Evolutionary conservation across 2,113 vertebrate genomes (phyloP).

Genomic region (Camelus bactrianus): DNA sequence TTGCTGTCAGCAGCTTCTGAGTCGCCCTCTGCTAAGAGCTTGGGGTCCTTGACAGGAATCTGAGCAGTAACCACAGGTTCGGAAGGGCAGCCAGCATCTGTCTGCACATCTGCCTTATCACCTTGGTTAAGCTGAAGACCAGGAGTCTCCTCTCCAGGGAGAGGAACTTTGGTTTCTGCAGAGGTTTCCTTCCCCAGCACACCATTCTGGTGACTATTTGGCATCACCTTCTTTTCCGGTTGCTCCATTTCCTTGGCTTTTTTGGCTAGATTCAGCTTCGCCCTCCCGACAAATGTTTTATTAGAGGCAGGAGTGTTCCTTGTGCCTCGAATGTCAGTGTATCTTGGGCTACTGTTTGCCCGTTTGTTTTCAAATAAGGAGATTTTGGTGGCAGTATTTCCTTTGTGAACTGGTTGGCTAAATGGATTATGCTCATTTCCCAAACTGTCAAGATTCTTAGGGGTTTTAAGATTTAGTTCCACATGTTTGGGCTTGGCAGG

Average conservation of each 20-base stretch:
- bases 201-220: slow-evolving; percentile 82
- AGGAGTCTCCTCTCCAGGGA: slow-evolving; percentile 63
- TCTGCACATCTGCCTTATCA: slow-evolving; percentile 67
- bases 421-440: slow-evolving; percentile 84
- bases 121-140: slow-evolving; percentile 70
- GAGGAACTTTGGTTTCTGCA: slow-evolving; percentile 76
- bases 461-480: slow-evolving; percentile 88
- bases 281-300: slow-evolving; percentile 89
- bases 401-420: slow-evolving; percentile 87
- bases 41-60: background rate
- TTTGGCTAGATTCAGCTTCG: slow-evolving; percentile 90
- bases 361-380: slow-evolving; percentile 91
- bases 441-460: slow-evolving; percentile 81
- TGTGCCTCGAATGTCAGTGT: slow-evolving; percentile 82
- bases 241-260: slow-evolving; percentile 86
- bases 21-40: background rate
- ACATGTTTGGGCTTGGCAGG: slow-evolving; percentile 89
- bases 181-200: slow-evolving; percentile 75
- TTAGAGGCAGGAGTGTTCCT: slow-evolving; percentile 77
- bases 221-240: slow-evolving; percentile 79
- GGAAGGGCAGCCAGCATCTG: slow-evolving; percentile 41
- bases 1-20: background rate
- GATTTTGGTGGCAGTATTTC: slow-evolving; percentile 91
- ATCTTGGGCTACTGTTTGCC: slow-evolving; percentile 84
- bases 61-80: slow-evolving; percentile 59